Base-by-base conservation (phyloP, 2,113 vertebrate species). In the Opisthocomus hoazin region DNA sequence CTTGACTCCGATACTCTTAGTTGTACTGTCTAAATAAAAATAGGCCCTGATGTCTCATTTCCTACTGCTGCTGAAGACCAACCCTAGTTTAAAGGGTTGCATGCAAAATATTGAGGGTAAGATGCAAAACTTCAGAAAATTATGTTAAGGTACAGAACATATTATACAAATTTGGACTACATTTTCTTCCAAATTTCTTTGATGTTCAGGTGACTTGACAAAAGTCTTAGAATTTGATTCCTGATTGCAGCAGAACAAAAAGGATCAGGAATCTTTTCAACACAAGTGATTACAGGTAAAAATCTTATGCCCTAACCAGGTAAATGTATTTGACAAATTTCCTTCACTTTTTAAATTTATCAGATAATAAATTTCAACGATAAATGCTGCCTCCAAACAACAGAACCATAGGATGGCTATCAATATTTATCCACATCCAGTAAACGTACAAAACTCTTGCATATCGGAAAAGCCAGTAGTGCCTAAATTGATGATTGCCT, bases 351-450 rank as follows among this genome's bases (percentile, higher is more conserved):
- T 66, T 64, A 85, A 75, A 78, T 29, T 76, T 18, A 57, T 76
- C 70, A 41, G 57, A 45, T 87, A 93, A 83, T 94, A 88, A 95
- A 93, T 93, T 91, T 93, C 69, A 27, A 5, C 66, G 68, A 94
- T 66, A 54, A 82, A 92, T 37, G 18, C 34, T 74, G 39, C 29
- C 45, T 73, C 43, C 18, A 78, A 91, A 86, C 34, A 87, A 68
- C n/a, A 41, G 87, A 92, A 97, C 91, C 96, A 94, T 94, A 78
- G 84, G 51, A 21, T 64, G 12, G 32, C 81, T 71, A 65, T 96
- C 78, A 34, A 6, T 95, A 86, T 96, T 96, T 95, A 91, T 89
- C 91, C 77, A 90, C 64, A 70, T 37, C 34, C 79, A 10, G 10
- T 64, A 92, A 83, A 73, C 24, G 48, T 10, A 79, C 70, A 91